Evolutionary conservation across 2,113 vertebrate genomes (phyloP).

Genomic region (Lipotes vexillifer): DNA sequence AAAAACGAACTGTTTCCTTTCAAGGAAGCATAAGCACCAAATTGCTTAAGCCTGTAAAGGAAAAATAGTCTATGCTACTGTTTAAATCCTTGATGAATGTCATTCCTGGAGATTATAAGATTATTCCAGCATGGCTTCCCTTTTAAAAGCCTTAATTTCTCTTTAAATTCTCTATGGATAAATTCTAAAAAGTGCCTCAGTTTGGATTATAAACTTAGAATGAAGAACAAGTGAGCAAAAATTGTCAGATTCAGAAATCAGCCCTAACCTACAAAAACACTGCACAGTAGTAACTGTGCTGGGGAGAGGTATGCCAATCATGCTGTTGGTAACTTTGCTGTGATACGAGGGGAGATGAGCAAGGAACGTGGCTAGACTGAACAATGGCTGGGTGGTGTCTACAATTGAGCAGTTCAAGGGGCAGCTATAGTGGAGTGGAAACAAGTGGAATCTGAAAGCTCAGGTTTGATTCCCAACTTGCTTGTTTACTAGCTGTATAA

Average conservation of each 20-base stretch:
- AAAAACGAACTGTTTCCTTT: slow-evolving; percentile 55
- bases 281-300: neutral
- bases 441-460: neutral
- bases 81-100: slow-evolving; percentile 43
- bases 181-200: neutral
- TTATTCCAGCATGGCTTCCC: slow-evolving; percentile 34
- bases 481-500: neutral
- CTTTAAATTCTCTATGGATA: slow-evolving; percentile 13
- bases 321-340: neutral
- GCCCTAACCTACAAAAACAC: neutral
- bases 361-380: neutral
- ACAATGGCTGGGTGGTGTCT: neutral
- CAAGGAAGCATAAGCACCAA: slow-evolving; percentile 17
- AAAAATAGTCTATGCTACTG: neutral
- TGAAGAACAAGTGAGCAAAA: neutral
- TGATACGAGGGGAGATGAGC: neutral
- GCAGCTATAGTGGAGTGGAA: neutral
- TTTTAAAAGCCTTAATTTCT: slow-evolving; percentile 45
- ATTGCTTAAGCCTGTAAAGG: neutral
- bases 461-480: neutral
- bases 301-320: neutral
- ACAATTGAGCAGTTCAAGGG: neutral
- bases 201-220: slow-evolving; percentile 13
- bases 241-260: slow-evolving; percentile 33
- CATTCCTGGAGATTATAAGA: slow-evolving; percentile 36